Evolutionary conservation across 2,888 invertebrate genomes (phyloP).

Genomic region (Pristionchus fissidentatus): DNA sequence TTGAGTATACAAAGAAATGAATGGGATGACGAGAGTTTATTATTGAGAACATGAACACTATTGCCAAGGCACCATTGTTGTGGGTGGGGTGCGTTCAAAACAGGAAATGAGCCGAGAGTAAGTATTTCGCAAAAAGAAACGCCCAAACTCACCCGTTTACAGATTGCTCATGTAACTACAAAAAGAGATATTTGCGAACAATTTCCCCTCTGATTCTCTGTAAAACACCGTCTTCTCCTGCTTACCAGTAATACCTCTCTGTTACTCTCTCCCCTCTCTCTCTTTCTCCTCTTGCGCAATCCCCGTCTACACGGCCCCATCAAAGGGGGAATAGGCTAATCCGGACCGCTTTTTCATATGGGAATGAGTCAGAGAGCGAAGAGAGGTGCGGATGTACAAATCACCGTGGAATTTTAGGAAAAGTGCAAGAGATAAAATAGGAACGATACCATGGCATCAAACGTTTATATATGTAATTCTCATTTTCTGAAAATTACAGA

Average conservation of each 20-base stretch:
- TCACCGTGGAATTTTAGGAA: not conserved
- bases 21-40: no score
- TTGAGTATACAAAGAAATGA: no score
- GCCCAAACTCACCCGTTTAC: no score
- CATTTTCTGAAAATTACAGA: no score
- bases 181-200: no score
- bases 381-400: not conserved
- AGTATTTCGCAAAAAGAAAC: constrained; percentile 25
- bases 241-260: no score
- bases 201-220: no score
- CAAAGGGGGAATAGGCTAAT: not conserved
- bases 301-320: no score
- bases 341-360: not conserved
- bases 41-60: no score
- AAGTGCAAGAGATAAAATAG: not conserved
- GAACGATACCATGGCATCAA: not conserved
- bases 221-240: no score
- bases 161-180: constrained; percentile 30
- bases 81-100: not conserved
- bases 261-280: not conserved
- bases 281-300: not conserved
- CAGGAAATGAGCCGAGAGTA: not conserved
- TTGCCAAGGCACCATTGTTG: no score
- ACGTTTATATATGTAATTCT: not conserved
- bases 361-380: not conserved